A percentile compares a stretch with the other conserved stretches of the same genome.
Evolutionary conservation across 2,797 vertebrate genomes (phyloP).

Genomic region (Nannoperca obscura): DNA sequence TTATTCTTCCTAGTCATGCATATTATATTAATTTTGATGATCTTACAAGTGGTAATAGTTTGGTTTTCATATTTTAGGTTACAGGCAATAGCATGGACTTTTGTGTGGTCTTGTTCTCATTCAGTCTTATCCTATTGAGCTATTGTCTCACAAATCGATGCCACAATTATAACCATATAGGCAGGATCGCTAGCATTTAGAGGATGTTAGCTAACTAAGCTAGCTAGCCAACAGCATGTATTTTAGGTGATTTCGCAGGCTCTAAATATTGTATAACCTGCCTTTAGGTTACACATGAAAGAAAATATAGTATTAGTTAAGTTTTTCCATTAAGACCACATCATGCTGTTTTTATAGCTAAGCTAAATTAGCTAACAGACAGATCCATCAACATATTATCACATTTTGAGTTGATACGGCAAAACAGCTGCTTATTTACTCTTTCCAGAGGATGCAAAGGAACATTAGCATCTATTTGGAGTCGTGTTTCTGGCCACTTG

Average conservation of each 20-base stretch:
- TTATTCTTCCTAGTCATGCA: not conserved
- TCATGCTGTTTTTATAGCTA: not conserved
- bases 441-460: no score
- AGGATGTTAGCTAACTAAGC: not conserved
- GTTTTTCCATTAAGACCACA: not conserved
- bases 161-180: not conserved
- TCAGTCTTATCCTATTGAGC: not conserved
- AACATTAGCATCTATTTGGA: no score
- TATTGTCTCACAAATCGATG: constrained; percentile 3
- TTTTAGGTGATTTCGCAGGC: not conserved
- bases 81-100: not conserved
- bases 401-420: no score
- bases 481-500: no score
- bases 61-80: not conserved
- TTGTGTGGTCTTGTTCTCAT: constrained; percentile 13
- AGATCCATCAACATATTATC: not conserved
- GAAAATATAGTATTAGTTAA: no score
- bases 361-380: no score
- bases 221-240: not conserved
- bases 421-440: no score
- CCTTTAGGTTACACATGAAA: not conserved
- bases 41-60: not conserved
- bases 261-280: no score
- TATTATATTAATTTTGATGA: constrained; percentile 10
- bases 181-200: not conserved